These are phyloP conservation scores for Strongylocentrotus purpuratus DNA, from an alignment of 35 echinoderm and acorn worm species.

Conservation along the genomic window DNA sequence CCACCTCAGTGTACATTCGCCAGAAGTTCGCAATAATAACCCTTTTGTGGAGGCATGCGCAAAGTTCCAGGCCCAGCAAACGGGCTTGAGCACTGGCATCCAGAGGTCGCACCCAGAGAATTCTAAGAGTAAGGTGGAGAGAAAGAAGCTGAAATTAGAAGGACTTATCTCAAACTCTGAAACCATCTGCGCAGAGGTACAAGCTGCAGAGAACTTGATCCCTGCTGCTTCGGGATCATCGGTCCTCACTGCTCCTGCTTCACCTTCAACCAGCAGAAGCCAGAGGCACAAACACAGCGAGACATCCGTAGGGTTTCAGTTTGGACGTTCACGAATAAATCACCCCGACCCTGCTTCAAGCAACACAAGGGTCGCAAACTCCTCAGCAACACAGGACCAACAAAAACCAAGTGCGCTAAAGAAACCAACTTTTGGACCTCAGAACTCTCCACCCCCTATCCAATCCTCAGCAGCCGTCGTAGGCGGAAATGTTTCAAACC, in stretches of 20 bases:
- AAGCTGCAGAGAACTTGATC: constrained; percentile 10
- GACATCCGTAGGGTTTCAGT: constrained; percentile 73
- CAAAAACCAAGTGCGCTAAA: constrained; percentile 22
- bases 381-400: not conserved
- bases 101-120: constrained; percentile 30
- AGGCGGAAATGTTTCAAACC: constrained; percentile 45
- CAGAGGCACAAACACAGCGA: constrained; percentile 52
- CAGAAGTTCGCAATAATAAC: constrained; percentile 79
- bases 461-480: not conserved
- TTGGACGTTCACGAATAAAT: constrained; percentile 61
- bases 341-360: not conserved
- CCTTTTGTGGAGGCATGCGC: constrained; percentile 96
- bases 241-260: not conserved
- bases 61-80: constrained; percentile 67
- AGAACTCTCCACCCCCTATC: constrained; percentile 42
- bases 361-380: not conserved
- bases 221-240: not conserved
- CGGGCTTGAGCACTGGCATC: not conserved
- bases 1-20: constrained; percentile 93
- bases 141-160: constrained; percentile 44
- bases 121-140: constrained; percentile 13
- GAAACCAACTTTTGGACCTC: constrained; percentile 42
- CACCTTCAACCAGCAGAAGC: constrained; percentile 2
- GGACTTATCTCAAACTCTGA: constrained; percentile 36
- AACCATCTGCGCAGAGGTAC: constrained; percentile 31